Base-by-base conservation (phyloP, 2,797 vertebrate genomes). In the Schizopygopsis malacanthus region DNA sequence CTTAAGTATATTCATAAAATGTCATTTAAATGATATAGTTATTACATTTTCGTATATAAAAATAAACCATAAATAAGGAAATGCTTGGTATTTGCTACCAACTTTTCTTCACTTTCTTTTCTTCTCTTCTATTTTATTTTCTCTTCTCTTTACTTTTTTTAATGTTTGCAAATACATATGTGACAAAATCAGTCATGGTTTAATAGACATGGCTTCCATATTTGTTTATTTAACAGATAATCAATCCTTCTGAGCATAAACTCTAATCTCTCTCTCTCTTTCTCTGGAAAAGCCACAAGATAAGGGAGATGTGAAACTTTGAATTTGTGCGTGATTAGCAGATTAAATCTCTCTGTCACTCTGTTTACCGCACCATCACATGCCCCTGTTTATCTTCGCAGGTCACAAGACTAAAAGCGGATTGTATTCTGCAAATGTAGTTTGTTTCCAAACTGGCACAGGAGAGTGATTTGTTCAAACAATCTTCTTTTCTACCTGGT, bases 211-310 rank as follows among this genome's bases (percentile, higher is more conserved):
- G 90, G 90, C 82, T 91, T 91, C 88, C 91, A 89, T 92, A 93
- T 94, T 94, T 95, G 92, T 95, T 95, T 95, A 93, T 94, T 94
- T 91, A 72, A 73, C 87, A 94, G 93, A 94, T 95, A 94, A 96
- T 94, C 93, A 92, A 85, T 89, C 89, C 87, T 92, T 90, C 90
- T 84, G 90, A 93, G 93, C 90, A 88, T 90, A 87, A 93, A 90
- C 90, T 89, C 90, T 95, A 95, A 95, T 63, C 87, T 95, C 94
- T 93, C 72, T 88, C 59, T 43, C 65, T 37, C 67, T 80, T 87
- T 81, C 88, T 81, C 85, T 41, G 85, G 85, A 89, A 86, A 85
- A 83, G 39, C 61, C 67, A 82, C 43, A 88, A 92, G 94, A 95
- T 94, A 94, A 93, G 87, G 87, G 91, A 92, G 92, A 94, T 94